phyloP scores from a whole-genome alignment of 2,888 invertebrate genomes.

The Leptinotarsa haldemani region DNA sequence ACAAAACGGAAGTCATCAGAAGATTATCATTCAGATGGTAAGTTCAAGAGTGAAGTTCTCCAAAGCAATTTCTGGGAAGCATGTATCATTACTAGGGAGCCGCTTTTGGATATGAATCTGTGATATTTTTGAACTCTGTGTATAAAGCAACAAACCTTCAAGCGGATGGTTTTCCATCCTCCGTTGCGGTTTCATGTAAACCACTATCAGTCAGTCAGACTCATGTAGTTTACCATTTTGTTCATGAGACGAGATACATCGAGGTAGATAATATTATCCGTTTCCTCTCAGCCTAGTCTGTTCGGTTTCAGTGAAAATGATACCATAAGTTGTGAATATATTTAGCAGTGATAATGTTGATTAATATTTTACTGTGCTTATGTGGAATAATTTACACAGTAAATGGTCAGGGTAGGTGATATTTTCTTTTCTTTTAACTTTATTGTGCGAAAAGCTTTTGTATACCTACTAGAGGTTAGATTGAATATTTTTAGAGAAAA shows the following conservation, averaged over 20 bases:
- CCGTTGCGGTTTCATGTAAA: not conserved
- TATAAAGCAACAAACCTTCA: no score
- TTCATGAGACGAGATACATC: constrained; percentile 6
- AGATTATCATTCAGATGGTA: no score
- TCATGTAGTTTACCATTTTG: not conserved
- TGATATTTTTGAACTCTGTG: no score
- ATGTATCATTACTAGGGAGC: no score
- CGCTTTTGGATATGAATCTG: no score
- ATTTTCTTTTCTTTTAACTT: not conserved
- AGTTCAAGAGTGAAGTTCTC: no score
- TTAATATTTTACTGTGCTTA: not conserved
- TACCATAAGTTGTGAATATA: not conserved
- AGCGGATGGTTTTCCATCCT: not conserved
- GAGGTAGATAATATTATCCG: constrained; percentile 17
- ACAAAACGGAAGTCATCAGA: no score
- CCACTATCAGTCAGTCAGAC: not conserved
- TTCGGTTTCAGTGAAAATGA: constrained; percentile 1
- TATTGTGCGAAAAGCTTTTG: not conserved
- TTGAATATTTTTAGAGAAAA: no score
- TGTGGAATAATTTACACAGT: not conserved
- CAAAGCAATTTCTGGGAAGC: no score
- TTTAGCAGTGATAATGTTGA: constrained; percentile 7
- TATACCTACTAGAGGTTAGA: no score
- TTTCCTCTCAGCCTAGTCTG: constrained; percentile 8
- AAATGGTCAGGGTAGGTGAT: not conserved